phyloP scores from a whole-genome alignment of 1,140 invertebrate species.

The Sipha flava region DNA sequence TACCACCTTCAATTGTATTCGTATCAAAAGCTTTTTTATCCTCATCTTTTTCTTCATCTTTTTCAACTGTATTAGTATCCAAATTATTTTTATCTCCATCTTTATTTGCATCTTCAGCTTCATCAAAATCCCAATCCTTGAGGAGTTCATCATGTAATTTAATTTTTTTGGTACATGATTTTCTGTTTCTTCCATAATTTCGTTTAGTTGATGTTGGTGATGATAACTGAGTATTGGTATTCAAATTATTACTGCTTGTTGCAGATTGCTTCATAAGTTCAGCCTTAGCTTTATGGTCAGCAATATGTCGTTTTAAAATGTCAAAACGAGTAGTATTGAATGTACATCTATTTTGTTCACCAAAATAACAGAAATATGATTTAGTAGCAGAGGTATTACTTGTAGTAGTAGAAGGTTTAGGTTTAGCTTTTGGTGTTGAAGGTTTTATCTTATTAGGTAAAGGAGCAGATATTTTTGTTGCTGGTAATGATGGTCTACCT shows the following conservation, averaged over 20 bases:
- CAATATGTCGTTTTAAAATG: neutral
- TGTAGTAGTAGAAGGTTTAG: neutral
- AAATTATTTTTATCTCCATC: neutral
- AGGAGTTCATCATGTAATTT: neutral
- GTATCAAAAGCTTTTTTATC: too few relatives aligned
- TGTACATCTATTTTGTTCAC: neutral
- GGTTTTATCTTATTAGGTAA: neutral
- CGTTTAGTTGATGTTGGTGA: neutral
- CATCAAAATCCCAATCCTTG: constrained; percentile 1
- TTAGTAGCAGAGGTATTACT: neutral
- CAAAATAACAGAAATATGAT: too few relatives aligned
- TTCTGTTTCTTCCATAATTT: neutral
- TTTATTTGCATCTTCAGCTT: neutral
- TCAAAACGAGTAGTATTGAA: neutral
- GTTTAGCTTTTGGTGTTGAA: neutral
- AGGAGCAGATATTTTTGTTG: neutral
- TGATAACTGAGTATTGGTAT: neutral
- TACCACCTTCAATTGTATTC: neutral
- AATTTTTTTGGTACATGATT: neutral
- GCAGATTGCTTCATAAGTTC: neutral
- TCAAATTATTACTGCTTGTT: neutral
- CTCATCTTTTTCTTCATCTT: too few relatives aligned
- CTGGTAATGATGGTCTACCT: neutral
- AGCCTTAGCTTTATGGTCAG: neutral
- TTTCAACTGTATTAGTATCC: too few relatives aligned